Base-by-base conservation (phyloP, 1,140 invertebrate genomes). In the Danaus melanippus region DNA sequence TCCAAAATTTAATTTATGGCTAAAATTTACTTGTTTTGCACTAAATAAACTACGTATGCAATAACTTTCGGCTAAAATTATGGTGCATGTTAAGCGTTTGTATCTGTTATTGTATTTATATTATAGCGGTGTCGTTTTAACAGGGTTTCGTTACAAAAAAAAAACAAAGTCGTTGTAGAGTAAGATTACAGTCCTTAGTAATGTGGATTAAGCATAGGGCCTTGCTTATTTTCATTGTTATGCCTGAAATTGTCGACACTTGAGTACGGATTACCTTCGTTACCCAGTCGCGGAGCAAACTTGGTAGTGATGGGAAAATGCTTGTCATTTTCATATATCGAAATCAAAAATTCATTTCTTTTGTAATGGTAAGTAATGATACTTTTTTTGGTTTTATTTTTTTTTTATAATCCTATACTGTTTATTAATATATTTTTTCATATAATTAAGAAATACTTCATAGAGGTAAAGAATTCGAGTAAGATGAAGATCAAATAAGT, bases 231-330 rank as follows among this genome's bases (percentile, higher is more conserved):
- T 84, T 79, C 79, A 79, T 85, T 85, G 82, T 85, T 85, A 70
- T 73, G 71, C 71, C 72, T 79, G 76, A 83, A 85, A 85, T 85
- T 85, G 82, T 85, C 80, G 82, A 82, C 82, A 85, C 82, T 85
- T 74, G 80, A 85, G 76, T 60, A 79, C 79, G 84, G 82, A 85
- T 85, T 85, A 84, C 77, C 82, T 85, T 85, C 80, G 82, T 85
- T 85, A 85, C 74, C 74, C 73, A 67, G 71, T 73, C 67, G 74
- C 75, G 67, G 64, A 71, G 66, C 71, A 64, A 73, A 79, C 78
- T 74, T 82, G 69, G 41, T 76, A 82, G 74, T 44, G 71, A 70
- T 64, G 73, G 12, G 42, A 8, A n/a, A 9, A 42, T 9, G 32
- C 10, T n/a, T 8, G 12, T 44, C 6, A 12, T 50, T 32, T 53